A percentile compares a stretch with the other conserved stretches of the same genome.
phyloP scores from a whole-genome alignment of 2,797 vertebrate genomes.

The Gymnocypris eckloni region DNA sequence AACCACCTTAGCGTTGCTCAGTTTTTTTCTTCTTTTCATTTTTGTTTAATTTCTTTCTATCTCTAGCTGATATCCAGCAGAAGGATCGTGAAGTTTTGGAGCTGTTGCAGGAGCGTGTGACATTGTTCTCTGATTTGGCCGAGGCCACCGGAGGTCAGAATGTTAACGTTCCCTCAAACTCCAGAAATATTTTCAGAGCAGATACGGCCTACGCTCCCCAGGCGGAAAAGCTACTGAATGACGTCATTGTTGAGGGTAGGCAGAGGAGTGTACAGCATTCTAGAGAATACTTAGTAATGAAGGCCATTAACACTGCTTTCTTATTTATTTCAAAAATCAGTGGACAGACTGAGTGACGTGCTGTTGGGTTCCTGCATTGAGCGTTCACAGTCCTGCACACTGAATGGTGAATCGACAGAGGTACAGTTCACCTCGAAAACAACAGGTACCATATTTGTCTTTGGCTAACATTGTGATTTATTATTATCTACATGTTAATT shows the following conservation, averaged over 20 bases:
- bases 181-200: conserved; percentile 83
- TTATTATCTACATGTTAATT: neutral
- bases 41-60: neutral
- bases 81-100: conserved; percentile 87
- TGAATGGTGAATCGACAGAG: conserved; percentile 68
- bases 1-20: neutral
- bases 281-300: neutral
- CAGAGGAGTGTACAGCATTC: neutral
- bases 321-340: conserved; percentile 66
- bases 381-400: conserved; percentile 57
- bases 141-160: conserved; percentile 77
- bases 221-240: conserved; percentile 82
- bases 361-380: conserved; percentile 76
- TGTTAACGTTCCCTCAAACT: conserved; percentile 65
- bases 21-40: too few species aligned
- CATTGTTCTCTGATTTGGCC: conserved; percentile 86
- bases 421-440: conserved; percentile 74
- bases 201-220: conserved; percentile 80
- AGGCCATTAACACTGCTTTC: neutral
- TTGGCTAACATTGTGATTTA: neutral
- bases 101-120: conserved; percentile 89
- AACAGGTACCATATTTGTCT: neutral
- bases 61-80: conserved; percentile 87
- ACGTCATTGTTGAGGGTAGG: conserved; percentile 86
- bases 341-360: conserved; percentile 85